phyloP scores from a whole-genome alignment of 2,888 invertebrate genomes.

The Scotopteryx bipunctaria region DNA sequence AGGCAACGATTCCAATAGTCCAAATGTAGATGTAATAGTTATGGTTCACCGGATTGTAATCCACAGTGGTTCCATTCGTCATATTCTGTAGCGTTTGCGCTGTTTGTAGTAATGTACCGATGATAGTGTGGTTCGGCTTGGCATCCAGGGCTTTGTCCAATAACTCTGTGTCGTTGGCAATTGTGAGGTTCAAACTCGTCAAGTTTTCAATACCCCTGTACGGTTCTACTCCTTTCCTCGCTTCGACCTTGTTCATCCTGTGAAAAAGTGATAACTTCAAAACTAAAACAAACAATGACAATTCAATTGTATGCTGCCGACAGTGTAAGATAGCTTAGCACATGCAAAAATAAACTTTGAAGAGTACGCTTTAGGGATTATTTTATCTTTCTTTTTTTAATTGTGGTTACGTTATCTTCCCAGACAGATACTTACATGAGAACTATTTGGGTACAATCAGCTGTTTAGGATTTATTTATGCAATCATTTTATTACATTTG shows the following conservation, averaged over 20 bases:
- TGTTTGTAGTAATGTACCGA: slow-evolving; percentile 59
- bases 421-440: no score
- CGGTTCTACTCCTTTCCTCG: slow-evolving; percentile 26
- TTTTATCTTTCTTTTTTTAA: background rate
- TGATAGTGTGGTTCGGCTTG: slow-evolving; percentile 52
- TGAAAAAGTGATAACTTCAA: no score
- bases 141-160: slow-evolving; percentile 25
- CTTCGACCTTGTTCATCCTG: slow-evolving; percentile 75
- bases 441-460: no score
- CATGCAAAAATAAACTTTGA: background rate
- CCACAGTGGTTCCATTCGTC: slow-evolving; percentile 46
- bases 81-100: slow-evolving; percentile 55
- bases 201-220: slow-evolving; percentile 9
- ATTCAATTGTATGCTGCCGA: background rate
- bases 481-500: no score
- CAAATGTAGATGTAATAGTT: slow-evolving; percentile 82
- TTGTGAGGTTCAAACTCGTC: slow-evolving; percentile 22
- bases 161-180: slow-evolving; percentile 27
- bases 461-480: no score
- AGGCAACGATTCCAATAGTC: slow-evolving; percentile 81
- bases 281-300: background rate
- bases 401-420: background rate
- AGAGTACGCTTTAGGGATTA: background rate
- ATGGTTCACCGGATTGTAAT: slow-evolving; percentile 51
- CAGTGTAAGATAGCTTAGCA: background rate